Conservation (phyloP, 2,113 vertebrate genomes). For the Pituophis catenifer region DNA sequence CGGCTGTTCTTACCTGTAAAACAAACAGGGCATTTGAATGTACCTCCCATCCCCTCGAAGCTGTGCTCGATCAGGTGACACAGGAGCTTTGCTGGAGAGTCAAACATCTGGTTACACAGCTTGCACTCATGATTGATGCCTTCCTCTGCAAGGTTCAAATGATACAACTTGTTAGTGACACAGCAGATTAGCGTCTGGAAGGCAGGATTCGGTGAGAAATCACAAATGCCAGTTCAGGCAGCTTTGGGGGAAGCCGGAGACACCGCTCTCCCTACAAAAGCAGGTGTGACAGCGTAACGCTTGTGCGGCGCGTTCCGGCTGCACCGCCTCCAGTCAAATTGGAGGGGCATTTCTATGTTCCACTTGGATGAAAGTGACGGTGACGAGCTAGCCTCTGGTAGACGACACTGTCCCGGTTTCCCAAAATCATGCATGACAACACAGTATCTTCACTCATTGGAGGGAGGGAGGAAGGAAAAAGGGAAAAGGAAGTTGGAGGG, state of each 20-base stretch:
- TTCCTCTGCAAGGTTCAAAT: slow-evolving; percentile 96
- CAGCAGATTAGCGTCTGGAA: slow-evolving; percentile 59
- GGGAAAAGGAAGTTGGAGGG: background rate
- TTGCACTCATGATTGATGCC: slow-evolving; percentile 99
- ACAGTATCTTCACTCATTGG: background rate
- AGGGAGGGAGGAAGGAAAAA: too few relatives aligned
- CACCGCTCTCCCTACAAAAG: background rate
- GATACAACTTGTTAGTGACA: slow-evolving; percentile 71
- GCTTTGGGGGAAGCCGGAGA: background rate
- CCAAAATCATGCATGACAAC: background rate
- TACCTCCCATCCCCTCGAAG: slow-evolving; percentile 99
- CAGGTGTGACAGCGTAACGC: accelerated
- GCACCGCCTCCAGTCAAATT: background rate
- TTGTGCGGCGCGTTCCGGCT: accelerated
- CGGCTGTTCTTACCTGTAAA: slow-evolving; percentile 92
- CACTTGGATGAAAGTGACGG: accelerated
- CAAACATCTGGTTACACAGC: slow-evolving; percentile 99
- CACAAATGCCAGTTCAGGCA: accelerated
- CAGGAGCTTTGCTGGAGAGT: slow-evolving; percentile 98
- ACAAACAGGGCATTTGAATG: slow-evolving; percentile 99
- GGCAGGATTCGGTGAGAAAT: background rate
- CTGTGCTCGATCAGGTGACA: slow-evolving; percentile 99
- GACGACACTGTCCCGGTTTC: accelerated
- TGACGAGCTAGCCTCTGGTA: accelerated
- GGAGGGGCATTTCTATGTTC: background rate